Percentiles rank a stretch among this genome's conserved stretches.
phyloP scores from a whole-genome alignment of 2,888 invertebrate species.

The Luperina nickerlii region DNA sequence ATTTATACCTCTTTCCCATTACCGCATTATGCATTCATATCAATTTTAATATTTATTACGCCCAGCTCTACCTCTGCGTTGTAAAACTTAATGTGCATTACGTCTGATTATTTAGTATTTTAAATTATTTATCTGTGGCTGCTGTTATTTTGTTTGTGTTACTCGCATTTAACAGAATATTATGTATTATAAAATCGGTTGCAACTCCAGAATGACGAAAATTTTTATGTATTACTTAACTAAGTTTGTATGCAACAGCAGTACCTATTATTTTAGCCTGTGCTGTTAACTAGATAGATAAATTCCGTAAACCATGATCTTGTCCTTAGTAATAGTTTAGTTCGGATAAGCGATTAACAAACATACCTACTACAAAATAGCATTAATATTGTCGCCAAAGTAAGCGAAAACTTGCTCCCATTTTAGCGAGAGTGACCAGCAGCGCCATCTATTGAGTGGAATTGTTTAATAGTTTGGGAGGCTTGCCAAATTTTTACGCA shows the following conservation, averaged over 20 bases:
- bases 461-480: neutral
- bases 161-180: neutral
- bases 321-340: neutral
- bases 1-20: conserved; percentile 73
- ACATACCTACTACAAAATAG: neutral
- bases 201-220: neutral
- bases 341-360: neutral
- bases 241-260: no score
- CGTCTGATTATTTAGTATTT: conserved; percentile 65
- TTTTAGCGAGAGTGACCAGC: conserved; percentile 41
- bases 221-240: neutral
- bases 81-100: conserved; percentile 57
- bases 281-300: neutral
- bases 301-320: neutral
- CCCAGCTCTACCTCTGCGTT: conserved; percentile 46
- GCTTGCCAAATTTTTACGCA: neutral
- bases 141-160: conserved; percentile 34
- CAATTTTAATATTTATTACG: conserved; percentile 68
- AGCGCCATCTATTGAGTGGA: conserved; percentile 75
- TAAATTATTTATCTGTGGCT: conserved; percentile 49
- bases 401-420: neutral
- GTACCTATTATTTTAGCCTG: neutral
- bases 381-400: neutral
- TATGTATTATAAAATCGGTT: neutral
- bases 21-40: conserved; percentile 69